Conservation (phyloP, 92 coral and sea anemone species). For the Siderastrea radians region DNA sequence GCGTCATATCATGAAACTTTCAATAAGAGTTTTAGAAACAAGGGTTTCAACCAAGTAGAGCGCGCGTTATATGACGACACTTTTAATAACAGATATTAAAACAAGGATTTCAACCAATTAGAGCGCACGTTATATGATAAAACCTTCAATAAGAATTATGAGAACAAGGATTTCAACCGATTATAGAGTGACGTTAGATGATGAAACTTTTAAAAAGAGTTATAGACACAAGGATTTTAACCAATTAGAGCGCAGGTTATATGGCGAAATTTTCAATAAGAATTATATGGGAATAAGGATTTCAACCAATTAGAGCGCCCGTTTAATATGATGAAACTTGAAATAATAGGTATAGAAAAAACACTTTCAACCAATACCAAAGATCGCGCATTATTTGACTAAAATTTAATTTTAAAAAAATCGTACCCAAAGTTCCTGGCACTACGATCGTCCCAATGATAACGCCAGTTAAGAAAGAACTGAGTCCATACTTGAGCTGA, state of each 20-base stretch:
- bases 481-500: constrained; percentile 73
- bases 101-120: no score
- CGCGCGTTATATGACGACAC: background rate
- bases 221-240: no score
- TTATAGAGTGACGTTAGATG: background rate
- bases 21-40: background rate
- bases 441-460: constrained; percentile 66
- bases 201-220: no score
- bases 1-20: background rate
- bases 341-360: no score
- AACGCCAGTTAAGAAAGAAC: constrained; percentile 60
- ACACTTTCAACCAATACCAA: background rate
- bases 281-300: background rate
- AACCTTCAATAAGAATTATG: no score
- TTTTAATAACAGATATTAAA: no score
- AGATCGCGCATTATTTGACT: background rate
- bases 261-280: no score
- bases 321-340: background rate
- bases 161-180: background rate
- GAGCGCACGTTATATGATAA: no score
- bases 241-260: no score
- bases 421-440: constrained; percentile 60
- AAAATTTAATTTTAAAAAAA: background rate
- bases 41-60: background rate
- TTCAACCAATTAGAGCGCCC: no score